Percentiles rank a stretch among this genome's conserved stretches.
phyloP scores from a whole-genome alignment of 2,888 invertebrate species.

The Eumacrocentrus americanus region DNA sequence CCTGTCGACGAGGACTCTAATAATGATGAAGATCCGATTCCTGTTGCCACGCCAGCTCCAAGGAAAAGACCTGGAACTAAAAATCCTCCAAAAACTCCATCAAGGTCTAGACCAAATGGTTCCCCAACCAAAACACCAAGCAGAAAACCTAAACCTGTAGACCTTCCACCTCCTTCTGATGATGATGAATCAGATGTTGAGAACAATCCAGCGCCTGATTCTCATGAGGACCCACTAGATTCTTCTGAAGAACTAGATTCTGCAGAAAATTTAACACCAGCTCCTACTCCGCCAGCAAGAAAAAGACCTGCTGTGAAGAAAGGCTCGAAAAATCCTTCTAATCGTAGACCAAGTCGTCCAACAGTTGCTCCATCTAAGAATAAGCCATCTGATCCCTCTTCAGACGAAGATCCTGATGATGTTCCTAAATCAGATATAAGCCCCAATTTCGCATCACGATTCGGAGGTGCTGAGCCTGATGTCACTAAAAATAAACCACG shows the following conservation, averaged over 20 bases:
- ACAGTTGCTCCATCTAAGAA: not conserved
- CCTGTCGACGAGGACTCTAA: conserved; percentile 15
- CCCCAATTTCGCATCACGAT: conserved; percentile 10
- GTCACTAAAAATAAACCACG: conserved; percentile 1
- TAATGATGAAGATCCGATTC: conserved; percentile 11
- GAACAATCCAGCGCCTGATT: conserved; percentile 5
- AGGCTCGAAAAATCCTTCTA: not conserved
- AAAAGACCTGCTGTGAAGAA: not conserved
- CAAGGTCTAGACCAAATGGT: not conserved
- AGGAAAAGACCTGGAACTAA: conserved; percentile 6
- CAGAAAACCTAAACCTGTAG: not conserved
- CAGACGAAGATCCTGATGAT: not conserved
- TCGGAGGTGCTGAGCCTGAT: conserved; percentile 2
- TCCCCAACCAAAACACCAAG: conserved; percentile 7
- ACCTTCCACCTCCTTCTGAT: conserved; percentile 1
- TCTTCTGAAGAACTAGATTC: conserved; percentile 9
- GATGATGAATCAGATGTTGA: conserved; percentile 17
- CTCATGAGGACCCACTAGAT: not conserved
- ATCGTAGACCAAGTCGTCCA: not conserved
- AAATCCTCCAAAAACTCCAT: not conserved
- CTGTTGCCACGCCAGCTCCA: conserved; percentile 3
- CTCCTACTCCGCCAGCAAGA: conserved; percentile 4
- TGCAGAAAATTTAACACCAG: not conserved
- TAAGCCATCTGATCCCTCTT: not conserved
- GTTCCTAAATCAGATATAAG: not conserved